Conservation (phyloP, 2,113 vertebrate genomes). For the Pogona vitticeps region DNA sequence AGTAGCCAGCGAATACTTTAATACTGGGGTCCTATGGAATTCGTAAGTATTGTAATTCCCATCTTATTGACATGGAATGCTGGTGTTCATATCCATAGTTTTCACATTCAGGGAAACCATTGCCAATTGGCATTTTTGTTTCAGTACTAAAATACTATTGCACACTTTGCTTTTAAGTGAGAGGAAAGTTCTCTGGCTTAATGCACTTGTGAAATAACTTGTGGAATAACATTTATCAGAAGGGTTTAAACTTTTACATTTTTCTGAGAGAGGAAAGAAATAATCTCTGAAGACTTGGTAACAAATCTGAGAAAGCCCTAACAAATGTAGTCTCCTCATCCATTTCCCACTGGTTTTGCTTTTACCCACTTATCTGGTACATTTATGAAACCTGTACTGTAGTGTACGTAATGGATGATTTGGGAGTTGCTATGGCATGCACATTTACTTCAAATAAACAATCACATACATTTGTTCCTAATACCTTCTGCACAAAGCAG, state of each 20-base stretch:
- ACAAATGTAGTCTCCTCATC: conserved; percentile 12
- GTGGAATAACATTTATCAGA: not conserved
- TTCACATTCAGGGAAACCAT: not conserved
- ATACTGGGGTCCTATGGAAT: too few species aligned
- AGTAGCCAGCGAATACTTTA: too few species aligned
- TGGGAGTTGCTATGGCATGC: conserved; percentile 43
- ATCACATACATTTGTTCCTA: conserved; percentile 26
- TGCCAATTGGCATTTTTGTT: not conserved
- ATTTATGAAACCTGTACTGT: conserved; percentile 24
- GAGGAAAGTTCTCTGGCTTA: not conserved
- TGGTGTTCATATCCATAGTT: not conserved
- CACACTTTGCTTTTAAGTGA: not conserved
- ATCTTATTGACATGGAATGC: not conserved
- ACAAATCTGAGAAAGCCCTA: conserved; percentile 28
- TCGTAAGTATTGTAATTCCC: too few species aligned
- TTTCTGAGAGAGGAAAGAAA: conserved; percentile 39
- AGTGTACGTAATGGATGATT: conserved; percentile 12
- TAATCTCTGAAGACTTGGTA: conserved; percentile 45
- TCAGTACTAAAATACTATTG: not conserved
- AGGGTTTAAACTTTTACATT: conserved; percentile 37
- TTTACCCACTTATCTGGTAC: conserved; percentile 38
- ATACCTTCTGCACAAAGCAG: conserved; percentile 8
- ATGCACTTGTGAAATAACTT: not conserved
- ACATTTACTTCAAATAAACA: conserved; percentile 39
- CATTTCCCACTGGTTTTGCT: conserved; percentile 19